Base-by-base conservation (phyloP, 2,797 vertebrate genomes). In the Squalus acanthias region DNA sequence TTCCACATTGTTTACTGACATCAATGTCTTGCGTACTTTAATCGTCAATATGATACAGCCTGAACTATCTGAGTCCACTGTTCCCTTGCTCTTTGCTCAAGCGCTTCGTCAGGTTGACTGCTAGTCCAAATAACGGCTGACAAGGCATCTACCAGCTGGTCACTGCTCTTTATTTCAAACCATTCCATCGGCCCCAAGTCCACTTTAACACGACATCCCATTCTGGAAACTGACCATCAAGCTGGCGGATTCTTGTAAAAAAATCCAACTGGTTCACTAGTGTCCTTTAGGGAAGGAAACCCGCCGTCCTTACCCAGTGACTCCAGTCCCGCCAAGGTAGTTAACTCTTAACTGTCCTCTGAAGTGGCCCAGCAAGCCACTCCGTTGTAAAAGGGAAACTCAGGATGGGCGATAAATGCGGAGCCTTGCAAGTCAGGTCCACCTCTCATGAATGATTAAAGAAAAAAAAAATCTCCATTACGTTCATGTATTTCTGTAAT, bases 1-100 rank as follows among this genome's bases (percentile, higher is more conserved):
- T 93, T 65, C 91, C 63, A 39, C 91, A 67, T 93, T 69, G 63
- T 93, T 93, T 93, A 46, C 91, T 50, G 65, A 69, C n/a, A 93
- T 67, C 63, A 69, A 67, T 69, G 65, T 69, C 50, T 93, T 69
- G n/a, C 65, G 46, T 46, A 22, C 63, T 93, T 92, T 93, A 46
- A 93, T 93, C 24, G 65, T 65, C 20, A 69, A 69, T 93, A 93
- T 46, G 69, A 93, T 26, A 5, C 33, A 46, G 17, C n/a, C 67
- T 46, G n/a, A 93, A 93, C 65, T 39, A 93, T 46, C 65, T 63
- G 60, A 92, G 60, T 65, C 60, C 15, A 63, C 60, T 69, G 2
- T 69, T 46, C n/a, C 22, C 2, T 46, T 69, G 9, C 91, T 69
- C 63, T 46, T 93, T 69, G n/a, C 91, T 93, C 63, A 93, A 93